Evolutionary conservation across 2,888 invertebrate genomes (phyloP).

Genomic region (Balanococcus diminutus): DNA sequence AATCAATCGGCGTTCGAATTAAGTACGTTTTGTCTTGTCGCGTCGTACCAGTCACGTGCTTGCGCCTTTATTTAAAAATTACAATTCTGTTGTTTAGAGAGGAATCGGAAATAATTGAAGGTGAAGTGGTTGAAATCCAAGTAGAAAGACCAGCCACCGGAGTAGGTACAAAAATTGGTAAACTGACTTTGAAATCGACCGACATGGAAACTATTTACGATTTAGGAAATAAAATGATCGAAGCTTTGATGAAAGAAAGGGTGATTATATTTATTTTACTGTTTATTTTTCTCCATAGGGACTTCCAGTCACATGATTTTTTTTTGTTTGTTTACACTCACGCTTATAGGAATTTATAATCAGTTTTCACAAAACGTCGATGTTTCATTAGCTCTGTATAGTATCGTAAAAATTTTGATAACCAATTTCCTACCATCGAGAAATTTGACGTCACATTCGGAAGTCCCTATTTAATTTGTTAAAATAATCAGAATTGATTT

Average conservation of each 20-base stretch:
- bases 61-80: background rate
- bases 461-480: too few species aligned
- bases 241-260: slow-evolving; percentile 93
- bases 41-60: background rate
- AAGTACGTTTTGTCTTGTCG: slow-evolving; percentile 67
- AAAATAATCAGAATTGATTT: too few species aligned
- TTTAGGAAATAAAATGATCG: slow-evolving; percentile 97
- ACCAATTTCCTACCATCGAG: too few species aligned
- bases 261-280: slow-evolving; percentile 62
- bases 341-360: too few species aligned
- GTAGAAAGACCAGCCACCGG: slow-evolving; percentile 94
- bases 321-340: too few species aligned
- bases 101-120: slow-evolving; percentile 98
- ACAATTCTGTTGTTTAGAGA: slow-evolving; percentile 68
- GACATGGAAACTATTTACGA: slow-evolving; percentile 99
- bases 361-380: too few species aligned
- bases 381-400: too few species aligned
- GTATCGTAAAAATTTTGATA: too few species aligned
- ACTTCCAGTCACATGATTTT: too few species aligned
- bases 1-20: slow-evolving; percentile 96
- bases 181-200: slow-evolving; percentile 95
- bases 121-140: slow-evolving; percentile 97
- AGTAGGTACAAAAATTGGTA: slow-evolving; percentile 85
- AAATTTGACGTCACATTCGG: too few species aligned
- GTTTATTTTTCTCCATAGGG: background rate